phyloP scores from a whole-genome alignment of 2,888 invertebrate genomes.

The Lagria hirta region DNA sequence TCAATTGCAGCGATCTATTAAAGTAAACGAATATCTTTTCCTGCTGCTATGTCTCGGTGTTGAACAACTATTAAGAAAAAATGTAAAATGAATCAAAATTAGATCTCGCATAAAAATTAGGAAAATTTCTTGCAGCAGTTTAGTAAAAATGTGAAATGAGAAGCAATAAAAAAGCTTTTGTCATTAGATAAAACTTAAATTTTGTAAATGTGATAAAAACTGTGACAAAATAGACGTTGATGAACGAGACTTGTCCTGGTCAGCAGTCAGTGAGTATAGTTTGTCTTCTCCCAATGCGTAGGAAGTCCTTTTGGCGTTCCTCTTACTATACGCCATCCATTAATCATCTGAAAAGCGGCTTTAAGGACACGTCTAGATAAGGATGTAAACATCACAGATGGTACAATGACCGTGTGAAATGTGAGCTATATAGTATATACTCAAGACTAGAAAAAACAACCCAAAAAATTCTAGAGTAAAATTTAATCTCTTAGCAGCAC shows the following conservation, averaged over 20 bases:
- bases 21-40: too few relatives aligned
- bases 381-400: constrained; percentile 39
- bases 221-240: constrained; percentile 31
- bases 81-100: too few relatives aligned
- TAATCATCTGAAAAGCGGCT: constrained; percentile 38
- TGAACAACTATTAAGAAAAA: too few relatives aligned
- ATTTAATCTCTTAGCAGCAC: constrained; percentile 8
- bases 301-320: constrained; percentile 15
- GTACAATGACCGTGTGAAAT: constrained; percentile 36
- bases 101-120: too few relatives aligned
- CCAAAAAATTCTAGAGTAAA: constrained; percentile 11
- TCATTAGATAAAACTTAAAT: too few relatives aligned
- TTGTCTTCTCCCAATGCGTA: constrained; percentile 5
- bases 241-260: constrained; percentile 32
- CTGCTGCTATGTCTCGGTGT: too few relatives aligned
- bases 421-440: constrained; percentile 33
- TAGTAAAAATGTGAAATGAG: too few relatives aligned
- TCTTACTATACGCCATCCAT: constrained; percentile 31
- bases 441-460: constrained; percentile 13
- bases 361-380: constrained; percentile 38
- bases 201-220: too few relatives aligned
- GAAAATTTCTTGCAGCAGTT: too few relatives aligned
- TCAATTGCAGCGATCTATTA: too few relatives aligned
- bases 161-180: too few relatives aligned
- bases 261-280: constrained; percentile 27